Base-by-base conservation (phyloP, 2,113 vertebrate species). In the Laticauda colubrina region DNA sequence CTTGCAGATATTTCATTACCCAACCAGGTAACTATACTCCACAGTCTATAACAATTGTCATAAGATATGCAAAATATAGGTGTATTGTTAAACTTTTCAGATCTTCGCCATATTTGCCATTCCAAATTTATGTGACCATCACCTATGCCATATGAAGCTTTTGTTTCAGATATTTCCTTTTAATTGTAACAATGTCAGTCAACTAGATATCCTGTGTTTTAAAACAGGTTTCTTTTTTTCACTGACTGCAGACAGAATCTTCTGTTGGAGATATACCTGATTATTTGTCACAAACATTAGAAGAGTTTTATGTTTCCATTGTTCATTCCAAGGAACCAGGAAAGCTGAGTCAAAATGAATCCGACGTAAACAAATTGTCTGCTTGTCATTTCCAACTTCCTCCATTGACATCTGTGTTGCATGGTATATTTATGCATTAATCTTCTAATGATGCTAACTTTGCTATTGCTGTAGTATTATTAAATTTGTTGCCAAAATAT, bases 291-390 rank as follows among this genome's bases (percentile, higher is more conserved):
- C 64, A 94, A 59, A 92, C 94, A 39, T 3, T 95, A 91, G 96
- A 97, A 92, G 95, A 97, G 64, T 91, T 95, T 94, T 95, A 90
- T 75, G 75, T 95, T 81, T 97, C 96, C 89, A 93, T 96, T 29
- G 91, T 69, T 55, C 93, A 89, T 92, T 91, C 95, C 5, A 94
- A 95, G 87, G 95, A 96, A 5, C 75, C 92, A 53, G 85, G 29
- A 88, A 95, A 95, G 89, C 57, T 5, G 2, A 94, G 43, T 89
- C 94, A 92, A n/a, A n/a, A 48, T 85, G 93, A 94, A 12, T 54
- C 92, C 59, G 57, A 85, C 85, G 56, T 55, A 23, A 29, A 3
- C 56, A 91, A 91, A 75, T 23, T 23, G 21, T 90, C 39, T 93
- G 89, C 93, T 18, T 34, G 29, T 87, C 91, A 89, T 45, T 85